Base-by-base conservation (phyloP, 2,797 vertebrate genomes). In the Xenentodon cancila region DNA sequence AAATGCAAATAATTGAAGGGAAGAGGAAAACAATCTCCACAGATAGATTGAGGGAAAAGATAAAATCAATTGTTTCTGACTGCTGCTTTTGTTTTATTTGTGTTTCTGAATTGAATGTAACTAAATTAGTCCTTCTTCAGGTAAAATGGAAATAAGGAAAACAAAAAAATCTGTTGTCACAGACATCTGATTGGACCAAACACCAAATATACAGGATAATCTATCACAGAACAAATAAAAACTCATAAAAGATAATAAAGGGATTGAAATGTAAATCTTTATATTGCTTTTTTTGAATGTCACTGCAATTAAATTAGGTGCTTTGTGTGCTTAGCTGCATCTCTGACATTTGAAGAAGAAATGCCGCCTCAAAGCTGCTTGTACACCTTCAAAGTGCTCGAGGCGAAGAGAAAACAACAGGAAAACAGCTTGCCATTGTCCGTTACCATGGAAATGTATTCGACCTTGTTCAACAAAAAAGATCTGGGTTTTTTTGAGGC, bases 341-440 rank as follows among this genome's bases (percentile, higher is more conserved):
- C 50, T 22, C 53, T 90, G 90, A 88, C 87, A 88, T 91, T 89
- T 90, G 54, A 60, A 72, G 65, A 59, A 67, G 63, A 85, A 85
- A 87, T 73, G 74, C 63, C 64, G 68, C 72, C 78, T 80, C 66
- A 45, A 43, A 77, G 67, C 80, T 12, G 68, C 75, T 63, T n/a
- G 19, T 53, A 64, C 79, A 81, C 81, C 71, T 81, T 64, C 37
- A 1, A 63, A 40, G 37, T 45, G 75, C 76, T 83, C 9, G 16
- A 45, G 84, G 79, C 68, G 5, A 55, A 40, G 50, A 30, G 49
- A 67, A 76, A 75, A 86, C 79, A 84, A 84, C 69, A 83, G 45
- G 71, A 76, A 61, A 79, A 70, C 71, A 77, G 75, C 77, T 68
- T 49, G 52, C 57, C 49, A 8, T 9, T n/a, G 49, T 64, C 56